Evolutionary conservation across 2,113 vertebrate species (phyloP), one percentile per base, ranked within the genome.

Genomic region (Bubo bubo): DNA sequence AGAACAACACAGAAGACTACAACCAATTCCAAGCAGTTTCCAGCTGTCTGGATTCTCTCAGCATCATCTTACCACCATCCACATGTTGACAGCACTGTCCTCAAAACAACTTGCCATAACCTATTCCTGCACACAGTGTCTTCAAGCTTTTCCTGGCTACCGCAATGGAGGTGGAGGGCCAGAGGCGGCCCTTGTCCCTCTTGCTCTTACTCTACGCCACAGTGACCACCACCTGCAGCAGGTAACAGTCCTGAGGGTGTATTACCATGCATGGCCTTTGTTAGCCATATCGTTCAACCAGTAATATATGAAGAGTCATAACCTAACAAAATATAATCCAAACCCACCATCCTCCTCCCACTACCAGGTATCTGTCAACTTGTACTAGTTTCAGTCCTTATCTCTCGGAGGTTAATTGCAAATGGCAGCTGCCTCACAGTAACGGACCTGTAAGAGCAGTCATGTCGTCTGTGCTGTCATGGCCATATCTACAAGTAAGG

Each of bases 391-490:
- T 66, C 39, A 88, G 79, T 79, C 58, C 85, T 95, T 93, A 75
- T 88, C 82, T 93, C 68, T 72, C 3, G 1, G 63, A 86, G 53
- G 45, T 80, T 83, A 92, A 90, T 53, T 86, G 88, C 71, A 68
- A 56, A 66, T 83, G 88, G 79, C 88, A 93, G 71, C 71, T 68
- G 82, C 53, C 88, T 96, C 66, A 8, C 3, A 8, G 30, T 56
- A 56, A 60, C 1, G 5, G 59, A 7, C 39, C 49, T 64, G 30
- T 52, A 60, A 27, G 79, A 86, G 24, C 39, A 53, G 21, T 14
- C 34, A 10, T 3, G 12, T 45, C 6, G 0, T 23, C 41, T 27
- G 22, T 49, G 58, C 67, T 3, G 2, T 13, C 0, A 0, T 20
- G 17, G 35, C 82, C 14, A 0, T 6, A 12, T 6, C 45, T 50